A percentile compares a stretch with the other conserved stretches of the same genome.
Evolutionary conservation across 2,113 vertebrate genomes (phyloP).

Genomic region (Misgurnus anguillicaudatus): DNA sequence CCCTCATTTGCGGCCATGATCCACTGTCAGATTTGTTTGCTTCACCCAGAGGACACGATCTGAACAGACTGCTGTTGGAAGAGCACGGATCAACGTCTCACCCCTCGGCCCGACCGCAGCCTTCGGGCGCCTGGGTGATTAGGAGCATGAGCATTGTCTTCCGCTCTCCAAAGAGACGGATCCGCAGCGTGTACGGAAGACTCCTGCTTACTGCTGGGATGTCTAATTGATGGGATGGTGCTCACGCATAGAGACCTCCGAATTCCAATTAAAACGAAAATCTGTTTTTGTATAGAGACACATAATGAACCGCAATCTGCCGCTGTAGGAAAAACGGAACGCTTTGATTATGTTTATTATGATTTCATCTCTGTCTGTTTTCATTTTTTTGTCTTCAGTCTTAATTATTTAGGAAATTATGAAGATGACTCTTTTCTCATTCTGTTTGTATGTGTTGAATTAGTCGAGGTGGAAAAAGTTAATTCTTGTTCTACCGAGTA

Average conservation of each 20-base stretch:
- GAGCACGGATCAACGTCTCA: slow-evolving; percentile 14
- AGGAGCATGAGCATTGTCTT: slow-evolving; percentile 36
- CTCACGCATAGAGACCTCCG: slow-evolving; percentile 41
- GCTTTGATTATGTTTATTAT: slow-evolving; percentile 21
- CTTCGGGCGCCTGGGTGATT: slow-evolving; percentile 22
- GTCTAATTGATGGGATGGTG: slow-evolving; percentile 32
- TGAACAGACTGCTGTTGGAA: slow-evolving; percentile 31
- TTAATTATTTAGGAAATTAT: slow-evolving; percentile 31
- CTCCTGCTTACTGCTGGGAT: slow-evolving; percentile 17
- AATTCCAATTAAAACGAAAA: slow-evolving; percentile 69
- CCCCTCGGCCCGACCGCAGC: slow-evolving; percentile 1
- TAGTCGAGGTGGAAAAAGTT: not conserved
- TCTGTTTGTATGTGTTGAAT: not conserved
- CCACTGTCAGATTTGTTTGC: slow-evolving; percentile 47
- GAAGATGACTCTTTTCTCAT: slow-evolving; percentile 7
- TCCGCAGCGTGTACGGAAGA: slow-evolving; percentile 29
- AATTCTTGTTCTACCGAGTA: not conserved
- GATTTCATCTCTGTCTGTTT: slow-evolving; percentile 9
- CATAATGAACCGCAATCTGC: slow-evolving; percentile 70
- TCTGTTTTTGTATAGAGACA: slow-evolving; percentile 66
- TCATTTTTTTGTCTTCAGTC: not conserved
- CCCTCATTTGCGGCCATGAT: slow-evolving; percentile 49
- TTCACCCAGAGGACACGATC: slow-evolving; percentile 47
- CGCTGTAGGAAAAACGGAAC: slow-evolving; percentile 36
- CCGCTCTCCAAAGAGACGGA: slow-evolving; percentile 17